phyloP scores from a whole-genome alignment of 2,113 vertebrate genomes.

The Alosa alosa region DNA sequence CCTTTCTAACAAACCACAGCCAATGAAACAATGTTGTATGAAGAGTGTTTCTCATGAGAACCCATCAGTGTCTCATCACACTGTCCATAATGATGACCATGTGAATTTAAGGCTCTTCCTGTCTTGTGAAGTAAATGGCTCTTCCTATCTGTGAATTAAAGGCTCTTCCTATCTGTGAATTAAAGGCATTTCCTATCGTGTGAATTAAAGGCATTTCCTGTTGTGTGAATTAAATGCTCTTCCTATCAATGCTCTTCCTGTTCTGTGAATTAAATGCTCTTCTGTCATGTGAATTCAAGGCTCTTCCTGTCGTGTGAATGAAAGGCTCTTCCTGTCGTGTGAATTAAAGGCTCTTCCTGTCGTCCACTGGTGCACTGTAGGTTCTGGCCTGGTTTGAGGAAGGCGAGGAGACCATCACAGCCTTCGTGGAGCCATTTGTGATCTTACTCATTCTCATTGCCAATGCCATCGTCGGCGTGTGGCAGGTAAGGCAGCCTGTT shows the following conservation, averaged over 20 bases:
- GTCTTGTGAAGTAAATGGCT: too few relatives aligned
- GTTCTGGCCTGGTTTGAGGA: conserved; percentile 99
- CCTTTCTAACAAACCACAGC: not conserved
- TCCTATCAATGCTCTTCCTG: too few relatives aligned
- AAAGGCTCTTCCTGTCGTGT: too few relatives aligned
- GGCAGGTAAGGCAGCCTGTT: conserved; percentile 82
- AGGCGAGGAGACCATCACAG: conserved; percentile 97
- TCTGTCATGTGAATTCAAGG: too few relatives aligned
- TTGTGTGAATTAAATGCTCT: not conserved
- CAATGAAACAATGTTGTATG: not conserved
- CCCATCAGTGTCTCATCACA: not conserved
- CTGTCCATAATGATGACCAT: not conserved
- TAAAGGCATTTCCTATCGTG: too few relatives aligned
- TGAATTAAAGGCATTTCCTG: conserved; percentile 17
- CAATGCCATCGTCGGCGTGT: conserved; percentile 97
- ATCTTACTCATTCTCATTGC: conserved; percentile 98
- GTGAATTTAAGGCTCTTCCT: too few relatives aligned
- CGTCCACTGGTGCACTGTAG: conserved; percentile 58
- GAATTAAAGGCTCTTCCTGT: conserved; percentile 21
- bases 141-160: too few relatives aligned
- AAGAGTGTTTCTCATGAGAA: not conserved
- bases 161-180: too few relatives aligned
- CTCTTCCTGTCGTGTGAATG: not conserved
- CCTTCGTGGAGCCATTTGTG: conserved; percentile 99
- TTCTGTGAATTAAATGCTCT: not conserved